phyloP scores from a whole-genome alignment of 2,888 invertebrate species.

The Archaeoteleia sp. region DNA sequence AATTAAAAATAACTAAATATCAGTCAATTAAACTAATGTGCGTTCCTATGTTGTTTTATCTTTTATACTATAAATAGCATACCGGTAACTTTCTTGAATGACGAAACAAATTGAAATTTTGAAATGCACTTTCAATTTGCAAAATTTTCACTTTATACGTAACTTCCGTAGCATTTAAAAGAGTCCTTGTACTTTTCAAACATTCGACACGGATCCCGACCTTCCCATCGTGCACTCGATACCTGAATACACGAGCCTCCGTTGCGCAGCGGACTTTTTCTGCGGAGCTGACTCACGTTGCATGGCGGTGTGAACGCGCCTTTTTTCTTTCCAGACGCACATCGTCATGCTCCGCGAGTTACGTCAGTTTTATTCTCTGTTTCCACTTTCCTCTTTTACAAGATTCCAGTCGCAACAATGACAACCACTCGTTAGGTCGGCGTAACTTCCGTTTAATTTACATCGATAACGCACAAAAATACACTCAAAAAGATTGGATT shows the following conservation, averaged over 20 bases:
- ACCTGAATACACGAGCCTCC: conserved; percentile 49
- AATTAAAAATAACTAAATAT: too few relatives aligned
- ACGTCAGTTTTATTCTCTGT: conserved; percentile 49
- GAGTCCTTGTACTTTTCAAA: conserved; percentile 36
- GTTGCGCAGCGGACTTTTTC: conserved; percentile 49
- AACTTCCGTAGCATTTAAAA: too few relatives aligned
- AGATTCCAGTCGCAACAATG: conserved; percentile 32
- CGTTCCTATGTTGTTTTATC: too few relatives aligned
- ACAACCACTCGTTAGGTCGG: conserved; percentile 49
- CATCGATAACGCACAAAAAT: too few relatives aligned
- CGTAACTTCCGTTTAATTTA: conserved; percentile 45
- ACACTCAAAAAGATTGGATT: too few relatives aligned
- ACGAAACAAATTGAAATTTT: too few relatives aligned
- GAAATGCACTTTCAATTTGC: too few relatives aligned
- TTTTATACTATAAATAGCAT: too few relatives aligned
- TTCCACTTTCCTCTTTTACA: conserved; percentile 54
- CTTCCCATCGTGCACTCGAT: conserved; percentile 52
- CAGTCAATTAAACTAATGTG: too few relatives aligned
- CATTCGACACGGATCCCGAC: conserved; percentile 48
- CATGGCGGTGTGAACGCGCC: conserved; percentile 48
- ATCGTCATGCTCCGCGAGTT: conserved; percentile 54
- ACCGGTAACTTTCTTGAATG: too few relatives aligned
- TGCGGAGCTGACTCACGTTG: conserved; percentile 52
- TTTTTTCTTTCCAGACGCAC: conserved; percentile 49
- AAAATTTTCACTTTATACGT: too few relatives aligned